These are phyloP conservation scores for Nansenia antarctica DNA, from an alignment of 2,113 vertebrate genomes.

Conservation along the genomic window DNA sequence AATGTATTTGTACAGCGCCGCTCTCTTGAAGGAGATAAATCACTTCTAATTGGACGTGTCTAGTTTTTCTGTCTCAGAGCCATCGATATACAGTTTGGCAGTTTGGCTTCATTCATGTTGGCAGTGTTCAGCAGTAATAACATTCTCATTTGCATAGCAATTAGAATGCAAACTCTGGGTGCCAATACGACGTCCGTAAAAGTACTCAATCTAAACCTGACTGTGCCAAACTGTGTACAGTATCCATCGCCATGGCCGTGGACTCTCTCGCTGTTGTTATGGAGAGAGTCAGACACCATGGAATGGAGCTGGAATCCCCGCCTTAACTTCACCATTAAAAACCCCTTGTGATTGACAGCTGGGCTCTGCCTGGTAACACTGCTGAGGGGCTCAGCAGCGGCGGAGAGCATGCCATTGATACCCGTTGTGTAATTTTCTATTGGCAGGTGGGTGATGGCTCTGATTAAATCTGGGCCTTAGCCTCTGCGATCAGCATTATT, in stretches of 20 bases:
- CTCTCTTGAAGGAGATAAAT: too few relatives aligned
- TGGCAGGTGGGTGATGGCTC: constrained; percentile 77
- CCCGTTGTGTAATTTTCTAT: constrained; percentile 69
- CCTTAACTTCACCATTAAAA: constrained; percentile 31
- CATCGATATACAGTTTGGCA: too few relatives aligned
- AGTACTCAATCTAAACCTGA: neutral
- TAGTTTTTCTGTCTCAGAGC: too few relatives aligned
- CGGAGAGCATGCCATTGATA: constrained; percentile 61
- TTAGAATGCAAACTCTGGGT: neutral
- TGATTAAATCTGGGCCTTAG: constrained; percentile 79
- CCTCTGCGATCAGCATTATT: constrained; percentile 74
- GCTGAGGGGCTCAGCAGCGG: constrained; percentile 56
- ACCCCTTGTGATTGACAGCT: constrained; percentile 49
- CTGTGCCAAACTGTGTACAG: neutral
- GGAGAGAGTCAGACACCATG: constrained; percentile 12
- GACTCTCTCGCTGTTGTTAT: constrained; percentile 8
- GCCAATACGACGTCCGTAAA: neutral
- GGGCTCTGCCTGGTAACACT: constrained; percentile 45
- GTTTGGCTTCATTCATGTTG: too few relatives aligned
- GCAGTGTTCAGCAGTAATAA: too few relatives aligned
- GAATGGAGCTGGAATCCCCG: neutral
- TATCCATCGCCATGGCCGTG: too few relatives aligned
- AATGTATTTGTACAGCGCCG: too few relatives aligned
- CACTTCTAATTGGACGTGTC: too few relatives aligned
- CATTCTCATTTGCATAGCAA: too few relatives aligned